A percentile compares a stretch with the other conserved stretches of the same genome.
Evolutionary conservation across 2,113 vertebrate genomes (phyloP).

Genomic region (Elachura formosa): DNA sequence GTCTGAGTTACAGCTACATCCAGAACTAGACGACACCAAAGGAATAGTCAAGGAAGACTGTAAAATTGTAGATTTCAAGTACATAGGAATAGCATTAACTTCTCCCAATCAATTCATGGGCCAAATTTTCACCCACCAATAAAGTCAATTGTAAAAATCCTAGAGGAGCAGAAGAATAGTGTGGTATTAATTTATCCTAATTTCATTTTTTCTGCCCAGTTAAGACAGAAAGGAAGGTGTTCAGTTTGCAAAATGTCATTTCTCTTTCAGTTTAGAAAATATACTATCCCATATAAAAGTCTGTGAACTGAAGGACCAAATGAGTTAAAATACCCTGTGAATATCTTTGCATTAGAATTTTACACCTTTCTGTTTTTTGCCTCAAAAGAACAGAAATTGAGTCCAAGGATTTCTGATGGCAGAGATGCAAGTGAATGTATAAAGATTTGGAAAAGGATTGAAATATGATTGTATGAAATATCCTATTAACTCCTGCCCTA

Average conservation of each 20-base stretch:
- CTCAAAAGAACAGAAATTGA: slow-evolving; percentile 23
- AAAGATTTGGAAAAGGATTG: slow-evolving; percentile 62
- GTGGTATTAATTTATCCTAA: neutral
- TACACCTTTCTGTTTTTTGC: neutral
- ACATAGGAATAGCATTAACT: neutral
- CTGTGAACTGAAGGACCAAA: neutral
- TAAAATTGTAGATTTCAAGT: neutral
- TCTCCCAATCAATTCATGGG: neutral
- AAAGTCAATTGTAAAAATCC: neutral
- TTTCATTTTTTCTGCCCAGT: neutral
- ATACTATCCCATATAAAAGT: neutral
- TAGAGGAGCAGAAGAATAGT: neutral
- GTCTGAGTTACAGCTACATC: neutral
- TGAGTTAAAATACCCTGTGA: neutral
- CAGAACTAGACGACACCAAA: neutral
- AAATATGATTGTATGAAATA: slow-evolving; percentile 68
- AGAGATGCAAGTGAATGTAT: slow-evolving; percentile 45
- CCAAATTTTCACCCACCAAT: neutral
- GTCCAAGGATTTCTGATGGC: slow-evolving; percentile 43
- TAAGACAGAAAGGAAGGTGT: neutral
- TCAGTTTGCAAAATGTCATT: neutral
- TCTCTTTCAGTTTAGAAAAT: neutral
- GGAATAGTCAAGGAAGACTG: neutral
- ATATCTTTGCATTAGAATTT: neutral
- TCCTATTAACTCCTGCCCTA: slow-evolving; percentile 69